These are phyloP conservation scores for Battus philenor DNA, from an alignment of 1,140 invertebrate genomes.

Conservation along the genomic window DNA sequence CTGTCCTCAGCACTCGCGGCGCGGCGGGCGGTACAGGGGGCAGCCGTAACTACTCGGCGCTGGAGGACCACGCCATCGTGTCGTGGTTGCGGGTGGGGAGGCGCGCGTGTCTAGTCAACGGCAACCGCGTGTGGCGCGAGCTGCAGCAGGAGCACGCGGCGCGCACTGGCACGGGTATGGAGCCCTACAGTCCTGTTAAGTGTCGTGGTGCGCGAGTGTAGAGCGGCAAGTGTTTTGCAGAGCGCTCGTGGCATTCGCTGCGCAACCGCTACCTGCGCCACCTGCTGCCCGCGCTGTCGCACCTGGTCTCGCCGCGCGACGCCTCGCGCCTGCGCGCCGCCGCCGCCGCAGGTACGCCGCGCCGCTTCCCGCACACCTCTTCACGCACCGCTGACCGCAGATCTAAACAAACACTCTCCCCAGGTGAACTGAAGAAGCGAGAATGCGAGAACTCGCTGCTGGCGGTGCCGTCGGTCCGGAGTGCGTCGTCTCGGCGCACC, in stretches of 20 bases:
- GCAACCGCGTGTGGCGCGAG: slow-evolving; percentile 45
- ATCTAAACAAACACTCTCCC: background rate
- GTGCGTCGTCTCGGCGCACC: slow-evolving; percentile 23
- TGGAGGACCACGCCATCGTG: slow-evolving; percentile 50
- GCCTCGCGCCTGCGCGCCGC: slow-evolving; percentile 34
- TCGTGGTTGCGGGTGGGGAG: slow-evolving; percentile 24
- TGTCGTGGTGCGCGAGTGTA: background rate
- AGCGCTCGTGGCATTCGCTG: slow-evolving; percentile 56
- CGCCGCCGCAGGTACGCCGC: slow-evolving; percentile 30
- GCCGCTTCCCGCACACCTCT: background rate
- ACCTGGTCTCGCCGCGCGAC: slow-evolving; percentile 22
- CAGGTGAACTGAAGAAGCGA: slow-evolving; percentile 20
- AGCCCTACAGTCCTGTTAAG: background rate
- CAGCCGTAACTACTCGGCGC: slow-evolving; percentile 33
- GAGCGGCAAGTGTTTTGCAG: slow-evolving; percentile 21
- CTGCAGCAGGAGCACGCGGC: slow-evolving; percentile 22
- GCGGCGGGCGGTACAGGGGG: background rate
- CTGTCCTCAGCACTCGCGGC: too few species aligned
- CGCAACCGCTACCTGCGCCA: slow-evolving; percentile 60
- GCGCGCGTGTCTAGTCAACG: slow-evolving; percentile 39
- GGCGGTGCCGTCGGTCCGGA: slow-evolving; percentile 13
- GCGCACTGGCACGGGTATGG: slow-evolving; percentile 29
- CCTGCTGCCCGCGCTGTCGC: slow-evolving; percentile 43
- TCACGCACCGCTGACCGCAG: background rate
- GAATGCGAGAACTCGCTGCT: slow-evolving; percentile 24